phyloP scores from a whole-genome alignment of 2,113 vertebrate genomes.

The Cyanocitta stelleri region DNA sequence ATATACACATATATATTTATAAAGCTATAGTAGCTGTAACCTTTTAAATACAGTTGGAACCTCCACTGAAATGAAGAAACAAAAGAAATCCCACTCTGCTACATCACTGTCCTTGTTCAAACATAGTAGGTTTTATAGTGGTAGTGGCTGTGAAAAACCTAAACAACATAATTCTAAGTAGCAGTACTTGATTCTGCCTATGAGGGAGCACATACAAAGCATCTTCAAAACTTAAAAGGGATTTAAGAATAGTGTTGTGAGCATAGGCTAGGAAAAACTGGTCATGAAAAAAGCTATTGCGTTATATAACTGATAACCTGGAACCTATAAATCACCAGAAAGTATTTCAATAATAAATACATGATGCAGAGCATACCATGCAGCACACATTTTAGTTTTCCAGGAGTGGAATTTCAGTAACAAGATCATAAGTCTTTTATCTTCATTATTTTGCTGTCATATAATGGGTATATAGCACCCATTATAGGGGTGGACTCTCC shows the following conservation, averaged over 20 bases:
- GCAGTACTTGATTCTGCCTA: neutral
- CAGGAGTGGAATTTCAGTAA: neutral
- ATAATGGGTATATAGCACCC: neutral
- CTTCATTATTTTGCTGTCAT: neutral
- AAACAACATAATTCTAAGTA: neutral
- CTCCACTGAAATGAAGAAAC: neutral
- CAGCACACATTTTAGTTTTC: neutral
- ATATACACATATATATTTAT: neutral
- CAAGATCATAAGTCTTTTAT: neutral
- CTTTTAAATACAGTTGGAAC: neutral
- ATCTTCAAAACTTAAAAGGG: neutral
- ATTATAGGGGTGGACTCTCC: neutral
- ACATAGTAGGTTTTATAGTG: neutral
- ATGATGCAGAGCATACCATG: neutral
- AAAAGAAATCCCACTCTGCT: neutral
- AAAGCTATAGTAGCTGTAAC: neutral
- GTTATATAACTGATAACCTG: neutral
- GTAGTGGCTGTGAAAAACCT: neutral
- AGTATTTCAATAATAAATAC: neutral
- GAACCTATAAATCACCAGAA: neutral
- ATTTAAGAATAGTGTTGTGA: neutral
- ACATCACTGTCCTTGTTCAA: neutral
- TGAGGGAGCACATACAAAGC: neutral
- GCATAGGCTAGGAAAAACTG: neutral
- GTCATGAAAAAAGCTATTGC: neutral